Percentiles rank a stretch among this genome's conserved stretches.
Evolutionary conservation across 37 sponge, comb jelly and placozoan genomes (phyloP).

Genomic region (Oscarella lobularis): DNA sequence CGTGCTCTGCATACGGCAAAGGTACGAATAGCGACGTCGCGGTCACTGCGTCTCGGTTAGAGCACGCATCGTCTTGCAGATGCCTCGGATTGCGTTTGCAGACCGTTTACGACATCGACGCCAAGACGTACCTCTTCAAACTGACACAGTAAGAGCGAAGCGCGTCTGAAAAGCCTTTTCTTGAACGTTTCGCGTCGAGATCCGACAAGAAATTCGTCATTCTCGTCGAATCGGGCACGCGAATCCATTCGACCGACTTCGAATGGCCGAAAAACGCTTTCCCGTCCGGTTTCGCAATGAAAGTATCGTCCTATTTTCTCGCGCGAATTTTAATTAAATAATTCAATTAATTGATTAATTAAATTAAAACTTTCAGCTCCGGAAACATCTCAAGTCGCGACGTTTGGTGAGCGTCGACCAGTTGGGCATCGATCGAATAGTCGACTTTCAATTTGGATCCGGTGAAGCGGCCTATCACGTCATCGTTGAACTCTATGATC

Average conservation of each 20-base stretch:
- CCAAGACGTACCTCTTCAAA: conserved; percentile 89
- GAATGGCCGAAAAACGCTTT: conserved; percentile 91
- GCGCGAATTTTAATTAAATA: too few species aligned
- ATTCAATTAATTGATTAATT: too few species aligned
- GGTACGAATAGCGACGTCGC: conserved; percentile 11
- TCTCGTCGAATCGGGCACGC: conserved; percentile 83
- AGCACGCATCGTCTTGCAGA: conserved; percentile 21
- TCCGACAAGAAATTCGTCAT: conserved; percentile 77
- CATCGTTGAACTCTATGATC: conserved; percentile 90
- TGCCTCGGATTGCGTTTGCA: conserved; percentile 67
- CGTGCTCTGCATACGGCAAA: conserved; percentile 31
- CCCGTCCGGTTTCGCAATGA: conserved; percentile 94
- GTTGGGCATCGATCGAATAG: conserved; percentile 84
- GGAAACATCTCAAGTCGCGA: conserved; percentile 74
- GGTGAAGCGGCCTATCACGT: conserved; percentile 79
- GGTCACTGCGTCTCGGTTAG: not conserved
- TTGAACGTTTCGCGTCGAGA: conserved; percentile 19
- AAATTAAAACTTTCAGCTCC: too few species aligned
- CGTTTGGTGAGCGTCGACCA: conserved; percentile 62
- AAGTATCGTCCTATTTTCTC: too few species aligned
- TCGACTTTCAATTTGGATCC: conserved; percentile 90
- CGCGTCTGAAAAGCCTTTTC: too few species aligned
- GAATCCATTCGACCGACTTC: conserved; percentile 90
- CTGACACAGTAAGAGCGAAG: conserved; percentile 80
- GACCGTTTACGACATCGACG: conserved; percentile 94